Evolutionary conservation across 2,113 vertebrate genomes (phyloP).

Genomic region (Nyctibius bracteatus): DNA sequence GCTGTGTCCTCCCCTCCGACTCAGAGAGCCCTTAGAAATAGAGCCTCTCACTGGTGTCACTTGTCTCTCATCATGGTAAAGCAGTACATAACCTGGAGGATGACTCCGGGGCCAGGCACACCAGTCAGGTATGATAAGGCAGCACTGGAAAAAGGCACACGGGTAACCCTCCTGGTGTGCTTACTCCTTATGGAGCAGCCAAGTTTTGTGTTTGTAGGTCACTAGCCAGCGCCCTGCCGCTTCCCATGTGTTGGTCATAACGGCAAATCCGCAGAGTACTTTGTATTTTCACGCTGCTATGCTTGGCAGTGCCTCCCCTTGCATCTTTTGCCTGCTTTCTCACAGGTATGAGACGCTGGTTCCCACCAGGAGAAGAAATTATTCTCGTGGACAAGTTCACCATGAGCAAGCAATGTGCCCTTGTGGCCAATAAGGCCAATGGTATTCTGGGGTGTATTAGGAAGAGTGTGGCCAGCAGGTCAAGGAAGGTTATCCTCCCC

Average conservation of each 20-base stretch:
- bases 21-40: constrained; percentile 50
- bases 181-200: neutral
- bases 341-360: neutral
- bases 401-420: too few relatives aligned
- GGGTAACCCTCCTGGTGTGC: neutral
- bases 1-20: neutral
- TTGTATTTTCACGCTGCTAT: neutral
- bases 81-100: constrained; percentile 35
- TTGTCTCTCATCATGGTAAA: constrained; percentile 34
- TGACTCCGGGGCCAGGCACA: neutral
- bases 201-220: neutral
- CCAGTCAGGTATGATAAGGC: neutral
- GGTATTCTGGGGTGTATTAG: too few relatives aligned
- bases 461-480: too few relatives aligned
- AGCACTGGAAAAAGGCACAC: neutral
- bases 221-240: neutral
- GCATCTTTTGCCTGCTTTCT: neutral
- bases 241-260: neutral
- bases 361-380: neutral
- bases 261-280: neutral
- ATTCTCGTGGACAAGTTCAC: too few relatives aligned
- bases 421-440: too few relatives aligned
- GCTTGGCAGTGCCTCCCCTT: neutral
- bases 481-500: too few relatives aligned
- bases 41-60: constrained; percentile 26